Conservation (phyloP, 2,888 invertebrate genomes). For the Isotomurus palustris region DNA sequence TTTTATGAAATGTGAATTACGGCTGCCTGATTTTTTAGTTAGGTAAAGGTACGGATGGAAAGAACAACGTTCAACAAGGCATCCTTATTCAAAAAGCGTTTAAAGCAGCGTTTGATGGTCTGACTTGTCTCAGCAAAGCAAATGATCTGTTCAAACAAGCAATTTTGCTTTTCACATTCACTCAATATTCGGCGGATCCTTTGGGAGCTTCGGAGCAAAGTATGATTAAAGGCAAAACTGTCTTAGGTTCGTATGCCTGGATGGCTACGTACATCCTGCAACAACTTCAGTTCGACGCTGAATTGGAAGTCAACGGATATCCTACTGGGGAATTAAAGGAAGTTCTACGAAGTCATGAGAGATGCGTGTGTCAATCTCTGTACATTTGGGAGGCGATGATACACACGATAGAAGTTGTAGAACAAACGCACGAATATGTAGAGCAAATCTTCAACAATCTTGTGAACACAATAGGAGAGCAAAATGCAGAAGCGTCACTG, state of each 20-base stretch:
- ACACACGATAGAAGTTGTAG: not conserved
- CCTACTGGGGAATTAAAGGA: not conserved
- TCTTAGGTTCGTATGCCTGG: conserved; percentile 24
- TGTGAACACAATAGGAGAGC: no score
- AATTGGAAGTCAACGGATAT: not conserved
- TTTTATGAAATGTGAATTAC: no score
- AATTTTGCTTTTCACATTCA: conserved; percentile 15
- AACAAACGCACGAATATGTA: not conserved
- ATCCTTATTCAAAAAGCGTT: conserved; percentile 10
- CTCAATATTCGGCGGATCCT: conserved; percentile 9
- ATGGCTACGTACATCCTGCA: conserved; percentile 13
- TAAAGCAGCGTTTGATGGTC: conserved; percentile 2
- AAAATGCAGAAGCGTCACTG: no score
- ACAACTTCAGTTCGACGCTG: conserved; percentile 4
- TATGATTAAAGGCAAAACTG: conserved; percentile 11
- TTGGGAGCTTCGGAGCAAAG: conserved; percentile 13
- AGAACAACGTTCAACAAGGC: not conserved
- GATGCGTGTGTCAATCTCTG: not conserved
- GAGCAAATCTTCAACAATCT: not conserved
- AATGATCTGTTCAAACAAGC: conserved; percentile 7
- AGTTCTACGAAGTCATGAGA: not conserved
- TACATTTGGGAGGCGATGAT: not conserved
- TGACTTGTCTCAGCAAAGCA: conserved; percentile 1
- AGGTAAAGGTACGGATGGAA: no score
- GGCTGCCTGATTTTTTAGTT: no score